phyloP scores from a whole-genome alignment of 2,113 vertebrate species.

The Hucho hucho region DNA sequence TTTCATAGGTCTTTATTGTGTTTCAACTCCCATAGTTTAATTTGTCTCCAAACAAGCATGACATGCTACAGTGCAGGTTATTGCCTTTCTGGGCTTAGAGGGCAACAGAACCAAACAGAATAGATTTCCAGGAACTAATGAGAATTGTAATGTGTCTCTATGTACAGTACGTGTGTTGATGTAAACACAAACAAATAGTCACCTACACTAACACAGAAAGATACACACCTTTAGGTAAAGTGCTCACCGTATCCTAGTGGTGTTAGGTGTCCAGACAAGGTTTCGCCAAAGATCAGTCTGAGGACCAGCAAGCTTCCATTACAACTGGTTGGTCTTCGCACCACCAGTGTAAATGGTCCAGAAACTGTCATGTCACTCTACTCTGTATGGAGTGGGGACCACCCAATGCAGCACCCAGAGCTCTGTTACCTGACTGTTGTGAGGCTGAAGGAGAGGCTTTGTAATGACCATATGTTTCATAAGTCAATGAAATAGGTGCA shows the following conservation, averaged over 20 bases:
- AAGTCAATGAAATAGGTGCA: background rate
- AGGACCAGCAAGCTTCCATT: slow-evolving; percentile 26
- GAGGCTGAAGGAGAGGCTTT: background rate
- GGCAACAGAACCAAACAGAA: slow-evolving; percentile 35
- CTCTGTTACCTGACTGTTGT: background rate
- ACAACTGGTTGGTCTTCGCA: slow-evolving; percentile 22
- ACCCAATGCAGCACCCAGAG: slow-evolving; percentile 34
- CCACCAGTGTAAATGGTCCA: slow-evolving; percentile 37
- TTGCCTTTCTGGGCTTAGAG: slow-evolving; percentile 45
- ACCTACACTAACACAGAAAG: slow-evolving; percentile 38
- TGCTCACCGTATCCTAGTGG: no score
- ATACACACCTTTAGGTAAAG: background rate
- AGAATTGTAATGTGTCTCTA: slow-evolving; percentile 47
- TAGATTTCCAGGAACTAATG: slow-evolving; percentile 39
- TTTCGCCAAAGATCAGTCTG: slow-evolving; percentile 34
- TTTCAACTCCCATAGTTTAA: slow-evolving; percentile 35
- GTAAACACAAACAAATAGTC: slow-evolving; percentile 41
- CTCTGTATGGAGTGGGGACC: slow-evolving; percentile 36
- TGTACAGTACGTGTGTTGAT: slow-evolving; percentile 42
- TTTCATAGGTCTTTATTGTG: slow-evolving; percentile 48
- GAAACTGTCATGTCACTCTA: background rate
- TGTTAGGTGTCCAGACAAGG: slow-evolving; percentile 27
- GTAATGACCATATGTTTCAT: background rate
- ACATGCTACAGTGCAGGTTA: slow-evolving; percentile 27
- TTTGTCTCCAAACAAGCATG: slow-evolving; percentile 59